A percentile compares a stretch with the other conserved stretches of the same genome.
phyloP scores from a whole-genome alignment of 2,797 vertebrate genomes.

The Allobates femoralis region DNA sequence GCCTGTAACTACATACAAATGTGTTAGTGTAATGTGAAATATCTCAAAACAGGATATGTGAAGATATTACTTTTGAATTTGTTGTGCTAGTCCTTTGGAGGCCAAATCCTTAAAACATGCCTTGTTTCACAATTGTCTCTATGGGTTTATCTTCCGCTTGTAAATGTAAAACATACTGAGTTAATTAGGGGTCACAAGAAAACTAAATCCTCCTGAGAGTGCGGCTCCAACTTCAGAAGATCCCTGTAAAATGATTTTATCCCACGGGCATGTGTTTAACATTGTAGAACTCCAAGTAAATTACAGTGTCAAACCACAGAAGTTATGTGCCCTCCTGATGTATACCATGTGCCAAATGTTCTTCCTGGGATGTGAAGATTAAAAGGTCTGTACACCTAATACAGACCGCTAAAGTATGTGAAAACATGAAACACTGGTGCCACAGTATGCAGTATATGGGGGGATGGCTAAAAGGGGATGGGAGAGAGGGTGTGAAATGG shows the following conservation, averaged over 20 bases:
- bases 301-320: neutral
- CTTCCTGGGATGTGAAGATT: neutral
- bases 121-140: neutral
- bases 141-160: neutral
- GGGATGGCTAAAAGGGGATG: too few species aligned
- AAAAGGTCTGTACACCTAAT: neutral
- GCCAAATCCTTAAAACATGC: neutral
- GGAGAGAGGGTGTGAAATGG: neutral
- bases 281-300: neutral
- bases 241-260: neutral
- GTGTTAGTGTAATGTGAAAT: neutral
- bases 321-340: neutral
- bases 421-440: neutral
- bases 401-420: neutral
- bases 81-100: neutral
- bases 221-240: neutral
- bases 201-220: neutral
- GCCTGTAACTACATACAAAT: neutral
- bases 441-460: too few species aligned
- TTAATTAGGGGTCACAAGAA: constrained; percentile 7
- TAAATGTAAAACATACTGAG: neutral
- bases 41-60: neutral
- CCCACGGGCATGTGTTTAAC: neutral
- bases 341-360: neutral
- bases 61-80: neutral